These are phyloP conservation scores for Telmatherina bonti DNA, from an alignment of 2,797 vertebrate genomes.

Conservation along the genomic window DNA sequence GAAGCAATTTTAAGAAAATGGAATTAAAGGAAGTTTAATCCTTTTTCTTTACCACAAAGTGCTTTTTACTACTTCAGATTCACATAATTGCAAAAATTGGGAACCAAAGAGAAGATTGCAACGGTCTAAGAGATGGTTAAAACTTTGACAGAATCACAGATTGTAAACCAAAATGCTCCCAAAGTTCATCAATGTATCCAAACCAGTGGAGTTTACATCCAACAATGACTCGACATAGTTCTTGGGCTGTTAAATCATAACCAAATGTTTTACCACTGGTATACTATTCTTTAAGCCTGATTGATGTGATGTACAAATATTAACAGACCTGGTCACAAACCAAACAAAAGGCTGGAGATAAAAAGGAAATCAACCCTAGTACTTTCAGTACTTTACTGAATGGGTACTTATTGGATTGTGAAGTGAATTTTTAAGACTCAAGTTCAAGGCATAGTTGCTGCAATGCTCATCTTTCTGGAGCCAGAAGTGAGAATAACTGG, in stretches of 20 bases:
- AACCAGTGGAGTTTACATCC: not conserved
- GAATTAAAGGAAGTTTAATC: fast-evolving
- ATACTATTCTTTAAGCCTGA: not conserved
- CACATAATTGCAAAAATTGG: too few species aligned
- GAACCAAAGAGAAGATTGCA: not conserved
- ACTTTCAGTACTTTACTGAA: too few species aligned
- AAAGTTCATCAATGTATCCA: not conserved
- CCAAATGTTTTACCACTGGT: not conserved
- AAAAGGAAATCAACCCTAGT: too few species aligned
- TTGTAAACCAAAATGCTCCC: not conserved
- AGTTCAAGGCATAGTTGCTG: too few species aligned
- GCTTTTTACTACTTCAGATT: not conserved
- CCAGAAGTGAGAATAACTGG: too few species aligned
- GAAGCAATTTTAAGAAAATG: not conserved
- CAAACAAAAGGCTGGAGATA: too few species aligned
- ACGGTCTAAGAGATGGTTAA: not conserved
- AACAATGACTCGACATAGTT: not conserved
- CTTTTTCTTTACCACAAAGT: not conserved
- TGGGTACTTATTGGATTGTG: too few species aligned
- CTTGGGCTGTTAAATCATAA: not conserved
- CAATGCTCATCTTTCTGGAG: too few species aligned
- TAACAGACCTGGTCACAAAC: not conserved
- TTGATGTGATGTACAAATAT: not conserved
- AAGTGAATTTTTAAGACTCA: too few species aligned
- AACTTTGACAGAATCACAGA: not conserved